Percentiles rank a stretch among this genome's conserved stretches.
phyloP scores from a whole-genome alignment of 2,797 vertebrate genomes.

The Lateolabrax maculatus region DNA sequence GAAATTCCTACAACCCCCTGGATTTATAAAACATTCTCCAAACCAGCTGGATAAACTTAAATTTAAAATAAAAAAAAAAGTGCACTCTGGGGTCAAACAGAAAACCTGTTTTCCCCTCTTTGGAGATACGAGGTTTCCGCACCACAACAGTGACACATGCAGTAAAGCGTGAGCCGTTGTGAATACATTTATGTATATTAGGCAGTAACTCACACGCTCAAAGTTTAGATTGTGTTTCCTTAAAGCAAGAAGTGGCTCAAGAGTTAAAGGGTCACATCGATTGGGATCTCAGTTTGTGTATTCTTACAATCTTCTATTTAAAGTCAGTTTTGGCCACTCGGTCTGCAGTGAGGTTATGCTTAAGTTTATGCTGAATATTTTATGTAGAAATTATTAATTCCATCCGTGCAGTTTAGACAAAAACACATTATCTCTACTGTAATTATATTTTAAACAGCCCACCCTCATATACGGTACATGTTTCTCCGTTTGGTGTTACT shows the following conservation, averaged over 20 bases:
- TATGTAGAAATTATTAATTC: not conserved
- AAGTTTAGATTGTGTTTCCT: slow-evolving; percentile 16
- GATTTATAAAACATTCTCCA: slow-evolving; percentile 29
- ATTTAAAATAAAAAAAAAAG: slow-evolving; percentile 51
- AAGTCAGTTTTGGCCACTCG: not conserved
- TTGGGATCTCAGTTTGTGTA: not conserved
- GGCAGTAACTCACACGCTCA: not conserved
- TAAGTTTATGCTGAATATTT: not conserved
- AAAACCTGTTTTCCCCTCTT: not conserved
- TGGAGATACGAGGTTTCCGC: slow-evolving; percentile 21
- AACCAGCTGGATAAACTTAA: slow-evolving; percentile 52
- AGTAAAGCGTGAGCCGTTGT: not conserved
- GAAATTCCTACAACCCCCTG: slow-evolving; percentile 52
- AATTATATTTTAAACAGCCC: not conserved
- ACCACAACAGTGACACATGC: slow-evolving; percentile 2
- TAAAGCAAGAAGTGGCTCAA: not conserved
- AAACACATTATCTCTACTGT: not conserved
- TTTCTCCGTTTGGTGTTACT: not conserved
- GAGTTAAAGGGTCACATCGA: slow-evolving; percentile 36
- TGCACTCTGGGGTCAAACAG: slow-evolving; percentile 34
- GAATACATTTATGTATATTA: not conserved
- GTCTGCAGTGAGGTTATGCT: slow-evolving; percentile 16
- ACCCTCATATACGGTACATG: no score
- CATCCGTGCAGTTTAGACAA: not conserved
- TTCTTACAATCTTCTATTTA: not conserved